These are phyloP conservation scores for Gastrophryne carolinensis DNA, from an alignment of 2,797 vertebrate genomes.

Conservation along the genomic window DNA sequence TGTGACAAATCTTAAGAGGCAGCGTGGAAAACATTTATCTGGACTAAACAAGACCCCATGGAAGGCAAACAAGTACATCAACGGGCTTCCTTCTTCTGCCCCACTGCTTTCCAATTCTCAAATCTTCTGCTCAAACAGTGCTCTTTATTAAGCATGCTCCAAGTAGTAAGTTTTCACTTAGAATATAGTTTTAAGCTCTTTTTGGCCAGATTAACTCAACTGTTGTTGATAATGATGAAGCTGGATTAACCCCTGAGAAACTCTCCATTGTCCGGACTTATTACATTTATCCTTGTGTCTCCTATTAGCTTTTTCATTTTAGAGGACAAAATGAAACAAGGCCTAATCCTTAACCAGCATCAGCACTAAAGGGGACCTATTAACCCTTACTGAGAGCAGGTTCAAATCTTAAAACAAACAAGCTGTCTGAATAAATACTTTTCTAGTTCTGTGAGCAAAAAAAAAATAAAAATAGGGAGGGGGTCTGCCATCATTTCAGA, in stretches of 20 bases:
- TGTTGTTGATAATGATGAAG: constrained; percentile 62
- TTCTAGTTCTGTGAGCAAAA: constrained; percentile 58
- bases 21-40: constrained; percentile 62
- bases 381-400: constrained; percentile 60
- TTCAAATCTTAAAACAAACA: constrained; percentile 67
- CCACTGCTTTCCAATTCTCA: constrained; percentile 60
- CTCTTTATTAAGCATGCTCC: constrained; percentile 65
- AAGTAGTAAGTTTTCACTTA: constrained; percentile 68
- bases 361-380: constrained; percentile 56
- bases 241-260: constrained; percentile 69
- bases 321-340: constrained; percentile 61
- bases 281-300: constrained; percentile 69
- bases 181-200: constrained; percentile 63
- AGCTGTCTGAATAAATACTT: constrained; percentile 62
- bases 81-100: constrained; percentile 65
- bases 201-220: constrained; percentile 69
- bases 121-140: constrained; percentile 71
- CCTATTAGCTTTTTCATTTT: constrained; percentile 68
- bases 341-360: constrained; percentile 64
- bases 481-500: not conserved
- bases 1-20: constrained; percentile 57
- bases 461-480: constrained; percentile 50
- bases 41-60: constrained; percentile 58
- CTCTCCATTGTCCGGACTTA: constrained; percentile 68
- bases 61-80: constrained; percentile 64